Evolutionary conservation across 1,140 invertebrate species (phyloP).

Genomic region (Drosophila cardini): DNA sequence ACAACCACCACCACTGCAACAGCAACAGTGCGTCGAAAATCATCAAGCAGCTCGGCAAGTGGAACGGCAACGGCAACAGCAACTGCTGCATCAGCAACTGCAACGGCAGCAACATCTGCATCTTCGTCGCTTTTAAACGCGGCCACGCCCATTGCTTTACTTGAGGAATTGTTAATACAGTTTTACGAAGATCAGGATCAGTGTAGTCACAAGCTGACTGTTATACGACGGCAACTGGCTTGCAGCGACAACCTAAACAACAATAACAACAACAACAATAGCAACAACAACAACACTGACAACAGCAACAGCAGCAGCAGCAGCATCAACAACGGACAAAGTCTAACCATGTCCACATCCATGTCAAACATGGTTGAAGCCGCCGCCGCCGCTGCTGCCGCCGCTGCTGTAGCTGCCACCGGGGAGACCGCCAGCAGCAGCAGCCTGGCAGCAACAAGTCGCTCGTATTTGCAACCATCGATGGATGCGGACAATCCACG

Average conservation of each 20-base stretch:
- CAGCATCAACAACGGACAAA: conserved; percentile 50
- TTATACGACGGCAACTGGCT: conserved; percentile 38
- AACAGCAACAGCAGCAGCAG: conserved; percentile 48
- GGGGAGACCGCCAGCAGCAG: conserved; percentile 18
- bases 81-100: conserved; percentile 45
- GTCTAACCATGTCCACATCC: conserved; percentile 63
- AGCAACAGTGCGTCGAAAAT: conserved; percentile 49
- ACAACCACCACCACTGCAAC: conserved; percentile 35
- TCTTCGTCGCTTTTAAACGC: conserved; percentile 52
- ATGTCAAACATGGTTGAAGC: conserved; percentile 64
- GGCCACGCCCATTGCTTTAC: conserved; percentile 59
- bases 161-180: conserved; percentile 78
- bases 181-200: conserved; percentile 81
- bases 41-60: conserved; percentile 38
- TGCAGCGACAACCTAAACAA: conserved; percentile 50
- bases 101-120: conserved; percentile 53
- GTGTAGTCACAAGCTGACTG: conserved; percentile 53
- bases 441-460: conserved; percentile 11
- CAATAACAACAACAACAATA: conserved; percentile 42
- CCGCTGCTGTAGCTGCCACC: conserved; percentile 8
- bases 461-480: conserved; percentile 53
- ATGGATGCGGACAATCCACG: conserved; percentile 66
- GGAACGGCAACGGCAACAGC: conserved; percentile 54
- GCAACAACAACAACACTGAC: conserved; percentile 40
- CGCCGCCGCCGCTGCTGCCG: conserved; percentile 36